phyloP scores from a whole-genome alignment of 1,140 invertebrate genomes.

The Drosophila tropicalis region DNA sequence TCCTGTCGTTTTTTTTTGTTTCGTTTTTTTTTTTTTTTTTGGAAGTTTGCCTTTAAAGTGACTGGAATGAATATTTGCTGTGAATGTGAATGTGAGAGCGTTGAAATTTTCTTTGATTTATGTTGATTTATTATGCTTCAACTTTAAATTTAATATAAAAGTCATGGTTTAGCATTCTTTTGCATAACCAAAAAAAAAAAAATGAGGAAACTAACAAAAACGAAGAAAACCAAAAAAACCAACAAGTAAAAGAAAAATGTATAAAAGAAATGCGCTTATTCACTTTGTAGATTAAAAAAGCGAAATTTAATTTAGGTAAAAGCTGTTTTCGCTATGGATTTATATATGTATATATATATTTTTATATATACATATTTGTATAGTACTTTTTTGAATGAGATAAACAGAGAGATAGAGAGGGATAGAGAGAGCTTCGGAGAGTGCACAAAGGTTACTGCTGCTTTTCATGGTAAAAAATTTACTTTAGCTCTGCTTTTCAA shows the following conservation, averaged over 20 bases:
- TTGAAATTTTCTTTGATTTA: slow-evolving; percentile 68
- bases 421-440: slow-evolving; percentile 9
- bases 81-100: neutral
- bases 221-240: slow-evolving; percentile 28
- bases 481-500: slow-evolving; percentile 70
- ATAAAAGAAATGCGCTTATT: slow-evolving; percentile 64
- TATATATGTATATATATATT: slow-evolving; percentile 43
- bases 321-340: slow-evolving; percentile 70
- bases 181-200: slow-evolving; percentile 48
- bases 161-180: slow-evolving; percentile 66
- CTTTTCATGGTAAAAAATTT: slow-evolving; percentile 62
- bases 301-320: slow-evolving; percentile 81
- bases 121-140: slow-evolving; percentile 79
- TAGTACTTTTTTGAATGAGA: slow-evolving; percentile 20
- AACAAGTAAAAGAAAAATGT: slow-evolving; percentile 31
- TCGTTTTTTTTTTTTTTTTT: neutral
- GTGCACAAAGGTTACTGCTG: slow-evolving; percentile 65
- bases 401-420: neutral
- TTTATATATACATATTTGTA: slow-evolving; percentile 30
- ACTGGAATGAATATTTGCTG: slow-evolving; percentile 12
- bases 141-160: slow-evolving; percentile 82
- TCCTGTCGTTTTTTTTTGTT: neutral
- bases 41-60: slow-evolving; percentile 29
- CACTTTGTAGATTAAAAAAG: slow-evolving; percentile 79
- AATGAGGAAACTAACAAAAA: slow-evolving; percentile 44